A percentile compares a stretch with the other conserved stretches of the same genome.
Evolutionary conservation across 2,888 invertebrate species (phyloP).

Genomic region (Sipha maydis): DNA sequence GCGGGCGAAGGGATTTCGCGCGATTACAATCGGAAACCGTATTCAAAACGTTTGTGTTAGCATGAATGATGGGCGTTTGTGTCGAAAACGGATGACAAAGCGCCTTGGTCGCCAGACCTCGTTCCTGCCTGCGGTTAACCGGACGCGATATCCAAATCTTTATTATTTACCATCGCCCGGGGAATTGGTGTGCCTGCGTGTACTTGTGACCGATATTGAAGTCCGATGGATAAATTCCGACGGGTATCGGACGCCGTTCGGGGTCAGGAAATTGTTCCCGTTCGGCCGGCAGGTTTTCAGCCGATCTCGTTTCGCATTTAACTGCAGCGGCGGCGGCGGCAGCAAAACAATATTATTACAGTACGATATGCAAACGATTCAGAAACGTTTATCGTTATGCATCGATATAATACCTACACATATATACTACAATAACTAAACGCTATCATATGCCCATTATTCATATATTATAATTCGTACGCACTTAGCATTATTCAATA

Average conservation of each 20-base stretch:
- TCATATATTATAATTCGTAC: too few relatives aligned
- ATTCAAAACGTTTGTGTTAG: slow-evolving; percentile 54
- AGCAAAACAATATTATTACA: slow-evolving; percentile 2
- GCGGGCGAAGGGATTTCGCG: slow-evolving; percentile 10
- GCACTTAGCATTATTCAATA: too few relatives aligned
- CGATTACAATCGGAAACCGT: slow-evolving; percentile 59
- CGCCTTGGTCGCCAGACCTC: slow-evolving; percentile 14
- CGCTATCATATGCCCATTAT: neutral
- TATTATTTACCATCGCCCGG: slow-evolving; percentile 39
- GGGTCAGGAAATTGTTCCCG: slow-evolving; percentile 35
- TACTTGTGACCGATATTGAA: slow-evolving; percentile 17
- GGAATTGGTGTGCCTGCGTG: slow-evolving; percentile 10
- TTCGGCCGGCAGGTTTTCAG: neutral
- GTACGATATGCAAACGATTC: slow-evolving; percentile 16
- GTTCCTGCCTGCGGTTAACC: slow-evolving; percentile 3
- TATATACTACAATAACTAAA: neutral
- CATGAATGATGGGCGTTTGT: slow-evolving; percentile 48
- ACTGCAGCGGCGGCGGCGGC: neutral
- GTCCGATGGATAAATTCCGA: neutral
- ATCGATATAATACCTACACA: neutral
- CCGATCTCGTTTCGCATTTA: slow-evolving; percentile 2
- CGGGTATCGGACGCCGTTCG: neutral
- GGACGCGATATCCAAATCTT: slow-evolving; percentile 43
- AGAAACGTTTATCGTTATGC: slow-evolving; percentile 36
- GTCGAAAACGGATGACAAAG: slow-evolving; percentile 54